A percentile compares a stretch with the other conserved stretches of the same genome.
phyloP scores from a whole-genome alignment of 2,797 vertebrate genomes.

The Pelodytes ibericus region DNA sequence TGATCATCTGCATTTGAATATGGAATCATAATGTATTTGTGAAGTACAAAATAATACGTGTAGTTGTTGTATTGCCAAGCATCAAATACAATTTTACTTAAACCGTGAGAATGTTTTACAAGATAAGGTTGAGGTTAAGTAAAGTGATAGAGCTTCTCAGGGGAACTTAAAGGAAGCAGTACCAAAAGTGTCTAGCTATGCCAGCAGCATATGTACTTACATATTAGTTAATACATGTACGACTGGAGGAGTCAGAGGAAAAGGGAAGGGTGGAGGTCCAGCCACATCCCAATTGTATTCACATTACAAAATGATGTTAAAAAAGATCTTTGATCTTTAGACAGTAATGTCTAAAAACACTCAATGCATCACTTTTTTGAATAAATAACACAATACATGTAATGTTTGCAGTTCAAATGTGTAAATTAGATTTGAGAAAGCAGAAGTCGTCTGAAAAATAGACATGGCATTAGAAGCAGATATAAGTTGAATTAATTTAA shows the following conservation, averaged over 20 bases:
- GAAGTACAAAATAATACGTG: slow-evolving; percentile 39
- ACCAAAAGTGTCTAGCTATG: slow-evolving; percentile 24
- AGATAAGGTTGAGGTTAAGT: slow-evolving; percentile 44
- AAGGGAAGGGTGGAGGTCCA: slow-evolving; percentile 42
- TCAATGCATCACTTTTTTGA: no score
- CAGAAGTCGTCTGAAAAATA: no score
- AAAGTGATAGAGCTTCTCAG: slow-evolving; percentile 38
- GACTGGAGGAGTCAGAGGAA: slow-evolving; percentile 22
- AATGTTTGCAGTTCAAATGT: no score
- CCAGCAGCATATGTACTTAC: slow-evolving; percentile 10
- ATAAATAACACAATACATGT: no score
- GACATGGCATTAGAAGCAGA: no score
- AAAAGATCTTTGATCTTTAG: slow-evolving; percentile 31
- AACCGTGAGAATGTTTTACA: slow-evolving; percentile 43
- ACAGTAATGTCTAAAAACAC: no score
- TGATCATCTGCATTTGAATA: slow-evolving; percentile 34
- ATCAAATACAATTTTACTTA: slow-evolving; percentile 35
- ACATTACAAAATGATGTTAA: slow-evolving; percentile 22
- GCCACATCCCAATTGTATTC: slow-evolving; percentile 41
- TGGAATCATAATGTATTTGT: slow-evolving; percentile 17
- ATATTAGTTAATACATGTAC: slow-evolving; percentile 15
- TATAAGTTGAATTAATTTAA: no score
- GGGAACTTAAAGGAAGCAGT: slow-evolving; percentile 44
- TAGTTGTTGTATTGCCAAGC: slow-evolving; percentile 48
- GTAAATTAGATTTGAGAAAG: no score